phyloP scores from a whole-genome alignment of 2,888 invertebrate genomes.

The Andrena bucephala region DNA sequence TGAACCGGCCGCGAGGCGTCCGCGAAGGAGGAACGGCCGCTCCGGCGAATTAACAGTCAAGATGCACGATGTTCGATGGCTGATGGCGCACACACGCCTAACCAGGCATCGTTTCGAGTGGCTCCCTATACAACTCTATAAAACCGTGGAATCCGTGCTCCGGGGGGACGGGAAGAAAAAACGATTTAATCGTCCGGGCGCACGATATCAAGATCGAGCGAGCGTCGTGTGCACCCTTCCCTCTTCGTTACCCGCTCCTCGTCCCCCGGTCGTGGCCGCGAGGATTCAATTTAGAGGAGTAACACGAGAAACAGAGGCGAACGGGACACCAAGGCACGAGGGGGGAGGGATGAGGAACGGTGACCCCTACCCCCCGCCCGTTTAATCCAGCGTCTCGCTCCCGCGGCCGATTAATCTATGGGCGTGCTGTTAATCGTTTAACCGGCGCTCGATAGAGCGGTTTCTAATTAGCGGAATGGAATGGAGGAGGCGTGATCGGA shows the following conservation, averaged over 20 bases:
- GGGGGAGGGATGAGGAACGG: background rate
- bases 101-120: background rate
- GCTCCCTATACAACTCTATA: slow-evolving; percentile 24
- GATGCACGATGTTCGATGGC: slow-evolving; percentile 15
- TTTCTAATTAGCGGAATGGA: slow-evolving; percentile 81
- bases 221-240: slow-evolving; percentile 3
- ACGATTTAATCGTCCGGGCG: slow-evolving; percentile 31
- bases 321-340: background rate
- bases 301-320: slow-evolving; percentile 33
- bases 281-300: slow-evolving; percentile 37
- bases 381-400: slow-evolving; percentile 48
- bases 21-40: background rate
- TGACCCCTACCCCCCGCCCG: background rate
- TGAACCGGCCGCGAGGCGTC: slow-evolving; percentile 24
- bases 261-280: slow-evolving; percentile 15
- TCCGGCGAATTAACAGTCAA: slow-evolving; percentile 1
- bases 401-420: slow-evolving; percentile 74
- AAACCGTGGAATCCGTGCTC: slow-evolving; percentile 31
- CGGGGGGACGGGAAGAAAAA: background rate
- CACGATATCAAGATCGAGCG: slow-evolving; percentile 48
- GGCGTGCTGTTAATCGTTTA: slow-evolving; percentile 78
- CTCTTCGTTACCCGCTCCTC: background rate
- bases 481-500: slow-evolving; percentile 75
- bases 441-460: slow-evolving; percentile 76
- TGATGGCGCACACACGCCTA: background rate